Conservation (phyloP, 1,140 invertebrate genomes). For the Procambarus clarkii region DNA sequence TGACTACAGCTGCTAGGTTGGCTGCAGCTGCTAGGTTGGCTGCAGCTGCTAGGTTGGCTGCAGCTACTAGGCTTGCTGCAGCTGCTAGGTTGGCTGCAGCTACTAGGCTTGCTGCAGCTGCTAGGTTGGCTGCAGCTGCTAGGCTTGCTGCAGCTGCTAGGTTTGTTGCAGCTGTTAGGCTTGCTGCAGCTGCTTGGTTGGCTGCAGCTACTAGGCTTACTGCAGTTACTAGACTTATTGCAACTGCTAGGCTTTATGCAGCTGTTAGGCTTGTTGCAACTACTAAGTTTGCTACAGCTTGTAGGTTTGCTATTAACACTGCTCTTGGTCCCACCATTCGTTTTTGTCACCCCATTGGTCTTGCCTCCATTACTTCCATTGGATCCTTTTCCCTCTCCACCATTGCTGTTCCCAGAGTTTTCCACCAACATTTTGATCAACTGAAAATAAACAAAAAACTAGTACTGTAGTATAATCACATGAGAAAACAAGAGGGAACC, state of each 20-base stretch:
- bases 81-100: too few relatives aligned
- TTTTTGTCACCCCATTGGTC: not conserved
- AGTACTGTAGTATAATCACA: too few relatives aligned
- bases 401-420: slow-evolving; percentile 16
- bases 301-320: not conserved
- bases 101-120: too few relatives aligned
- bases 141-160: too few relatives aligned
- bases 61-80: not conserved
- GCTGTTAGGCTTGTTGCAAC: not conserved
- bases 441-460: slow-evolving; percentile 18
- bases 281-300: slow-evolving; percentile 13
- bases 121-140: too few relatives aligned
- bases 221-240: slow-evolving; percentile 8
- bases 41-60: not conserved
- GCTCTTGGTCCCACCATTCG: slow-evolving; percentile 9
- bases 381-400: slow-evolving; percentile 22
- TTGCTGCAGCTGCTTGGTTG: too few relatives aligned
- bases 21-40: not conserved
- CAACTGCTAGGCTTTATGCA: slow-evolving; percentile 15
- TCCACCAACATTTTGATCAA: slow-evolving; percentile 58
- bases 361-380: not conserved
- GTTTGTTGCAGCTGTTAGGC: too few relatives aligned
- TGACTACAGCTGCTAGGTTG: not conserved
- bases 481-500: too few relatives aligned
- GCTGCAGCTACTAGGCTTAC: too few relatives aligned